Evolutionary conservation across 2,888 invertebrate genomes (phyloP).

Genomic region (Myopa tessellatipennis): DNA sequence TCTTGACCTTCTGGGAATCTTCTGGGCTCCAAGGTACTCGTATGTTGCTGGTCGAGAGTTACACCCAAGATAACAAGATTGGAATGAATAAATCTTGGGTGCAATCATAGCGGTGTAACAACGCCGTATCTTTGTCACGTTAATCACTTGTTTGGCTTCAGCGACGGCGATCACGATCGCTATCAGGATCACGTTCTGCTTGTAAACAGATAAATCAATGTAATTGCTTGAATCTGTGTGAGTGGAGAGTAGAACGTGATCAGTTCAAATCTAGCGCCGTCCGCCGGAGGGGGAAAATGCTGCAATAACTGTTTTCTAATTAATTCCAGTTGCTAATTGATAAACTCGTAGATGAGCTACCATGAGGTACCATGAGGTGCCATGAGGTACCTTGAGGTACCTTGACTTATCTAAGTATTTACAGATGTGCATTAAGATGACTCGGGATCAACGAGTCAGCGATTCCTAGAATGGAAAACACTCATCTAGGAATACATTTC

Average conservation of each 20-base stretch:
- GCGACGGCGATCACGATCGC: background rate
- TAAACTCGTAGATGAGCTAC: too few relatives aligned
- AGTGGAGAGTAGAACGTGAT: slow-evolving; percentile 1
- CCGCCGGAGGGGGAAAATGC: background rate
- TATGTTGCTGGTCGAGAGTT: background rate
- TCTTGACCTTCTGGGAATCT: too few relatives aligned
- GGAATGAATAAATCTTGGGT: background rate
- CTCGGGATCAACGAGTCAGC: too few relatives aligned
- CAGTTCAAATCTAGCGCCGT: background rate
- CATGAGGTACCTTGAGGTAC: too few relatives aligned
- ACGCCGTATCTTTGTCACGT: slow-evolving; percentile 23
- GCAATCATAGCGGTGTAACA: background rate
- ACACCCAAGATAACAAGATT: background rate
- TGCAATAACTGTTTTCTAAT: background rate
- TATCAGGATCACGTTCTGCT: slow-evolving; percentile 25
- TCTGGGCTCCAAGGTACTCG: too few relatives aligned
- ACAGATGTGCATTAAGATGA: too few relatives aligned
- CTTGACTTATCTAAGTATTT: too few relatives aligned
- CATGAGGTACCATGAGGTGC: too few relatives aligned
- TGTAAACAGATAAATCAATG: background rate
- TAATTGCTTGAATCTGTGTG: background rate
- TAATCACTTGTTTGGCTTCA: slow-evolving; percentile 12
- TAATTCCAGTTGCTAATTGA: background rate
- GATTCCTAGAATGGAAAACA: background rate
- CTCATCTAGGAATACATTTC: too few relatives aligned